phyloP scores from a whole-genome alignment of 1,140 invertebrate species.

The Drosophila rhopaloa region DNA sequence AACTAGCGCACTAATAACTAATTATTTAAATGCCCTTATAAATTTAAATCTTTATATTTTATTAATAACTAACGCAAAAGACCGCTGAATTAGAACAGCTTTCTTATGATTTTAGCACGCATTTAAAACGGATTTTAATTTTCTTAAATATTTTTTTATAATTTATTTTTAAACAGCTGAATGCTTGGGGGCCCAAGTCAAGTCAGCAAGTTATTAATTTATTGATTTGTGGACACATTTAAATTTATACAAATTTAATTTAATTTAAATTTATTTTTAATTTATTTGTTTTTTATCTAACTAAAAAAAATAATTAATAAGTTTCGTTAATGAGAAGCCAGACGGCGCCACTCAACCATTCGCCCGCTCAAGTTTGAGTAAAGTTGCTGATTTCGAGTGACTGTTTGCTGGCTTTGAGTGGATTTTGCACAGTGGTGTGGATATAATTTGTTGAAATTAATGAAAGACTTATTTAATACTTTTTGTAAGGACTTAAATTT shows the following conservation, averaged over 20 bases:
- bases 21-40: not conserved
- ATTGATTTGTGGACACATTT: too few relatives aligned
- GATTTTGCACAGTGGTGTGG: slow-evolving; percentile 34
- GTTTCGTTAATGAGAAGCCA: not conserved
- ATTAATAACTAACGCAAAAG: too few relatives aligned
- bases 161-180: too few relatives aligned
- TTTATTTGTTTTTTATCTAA: not conserved
- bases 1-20: not conserved
- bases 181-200: too few relatives aligned
- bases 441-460: not conserved
- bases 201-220: too few relatives aligned
- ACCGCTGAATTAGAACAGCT: too few relatives aligned
- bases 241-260: not conserved
- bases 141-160: too few relatives aligned
- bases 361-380: slow-evolving; percentile 12
- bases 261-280: not conserved
- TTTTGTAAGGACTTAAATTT: too few relatives aligned
- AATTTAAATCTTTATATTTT: too few relatives aligned
- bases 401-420: not conserved
- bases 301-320: not conserved
- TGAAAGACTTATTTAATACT: too few relatives aligned
- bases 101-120: too few relatives aligned
- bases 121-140: too few relatives aligned
- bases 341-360: slow-evolving; percentile 1
- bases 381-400: slow-evolving; percentile 15